A percentile compares a stretch with the other conserved stretches of the same genome.
These are phyloP conservation scores for Aethes cnicana DNA, from an alignment of 2,888 invertebrate genomes.

Conservation along the genomic window DNA sequence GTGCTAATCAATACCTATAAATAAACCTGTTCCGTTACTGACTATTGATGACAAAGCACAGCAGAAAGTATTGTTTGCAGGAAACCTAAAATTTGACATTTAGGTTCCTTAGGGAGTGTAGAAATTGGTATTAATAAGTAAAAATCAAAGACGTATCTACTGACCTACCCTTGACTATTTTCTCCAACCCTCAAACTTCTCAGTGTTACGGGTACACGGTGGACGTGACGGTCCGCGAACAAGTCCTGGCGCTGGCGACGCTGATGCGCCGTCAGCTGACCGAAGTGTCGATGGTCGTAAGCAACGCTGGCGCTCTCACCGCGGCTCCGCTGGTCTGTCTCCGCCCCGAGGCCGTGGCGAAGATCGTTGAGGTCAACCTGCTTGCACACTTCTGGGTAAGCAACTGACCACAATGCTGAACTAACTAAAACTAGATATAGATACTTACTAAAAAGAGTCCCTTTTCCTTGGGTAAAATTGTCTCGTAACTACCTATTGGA, in stretches of 20 bases:
- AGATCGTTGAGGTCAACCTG: slow-evolving; percentile 63
- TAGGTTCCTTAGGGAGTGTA: too few species aligned
- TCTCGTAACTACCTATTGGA: too few species aligned
- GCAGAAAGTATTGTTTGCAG: too few species aligned
- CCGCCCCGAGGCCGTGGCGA: slow-evolving; percentile 54
- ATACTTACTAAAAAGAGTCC: too few species aligned
- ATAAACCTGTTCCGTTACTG: too few species aligned
- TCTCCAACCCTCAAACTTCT: neutral
- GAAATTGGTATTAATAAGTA: too few species aligned
- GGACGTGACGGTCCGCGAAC: slow-evolving; percentile 74
- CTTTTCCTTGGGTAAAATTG: too few species aligned
- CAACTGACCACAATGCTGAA: neutral
- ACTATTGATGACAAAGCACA: too few species aligned
- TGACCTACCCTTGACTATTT: too few species aligned
- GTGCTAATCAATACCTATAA: too few species aligned
- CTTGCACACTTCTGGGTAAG: slow-evolving; percentile 73
- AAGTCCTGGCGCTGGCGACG: slow-evolving; percentile 63
- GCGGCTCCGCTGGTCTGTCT: slow-evolving; percentile 59
- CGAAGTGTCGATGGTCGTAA: slow-evolving; percentile 71
- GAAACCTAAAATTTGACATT: too few species aligned
- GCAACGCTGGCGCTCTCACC: slow-evolving; percentile 61
- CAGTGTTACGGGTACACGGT: slow-evolving; percentile 71
- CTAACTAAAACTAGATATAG: neutral
- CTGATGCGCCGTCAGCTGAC: slow-evolving; percentile 62
- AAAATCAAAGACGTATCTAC: too few species aligned